Conservation (phyloP, 1,140 invertebrate species). For the Sitobion miscanthi region DNA sequence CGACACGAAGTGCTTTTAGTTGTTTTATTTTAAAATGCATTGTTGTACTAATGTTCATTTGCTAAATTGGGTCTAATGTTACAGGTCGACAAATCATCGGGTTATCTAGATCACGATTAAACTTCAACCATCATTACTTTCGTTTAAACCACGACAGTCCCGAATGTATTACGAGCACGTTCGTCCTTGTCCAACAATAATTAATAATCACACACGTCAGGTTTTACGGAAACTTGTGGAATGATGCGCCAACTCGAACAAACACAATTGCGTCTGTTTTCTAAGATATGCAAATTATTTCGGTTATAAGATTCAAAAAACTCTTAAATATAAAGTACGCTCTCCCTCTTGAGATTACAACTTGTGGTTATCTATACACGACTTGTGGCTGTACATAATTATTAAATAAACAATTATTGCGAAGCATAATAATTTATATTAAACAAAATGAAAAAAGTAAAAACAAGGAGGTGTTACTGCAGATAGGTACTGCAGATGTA, state of each 20-base stretch:
- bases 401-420: not conserved
- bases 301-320: not conserved
- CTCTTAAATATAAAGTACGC: not conserved
- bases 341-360: not conserved
- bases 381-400: not conserved
- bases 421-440: not conserved
- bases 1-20: not conserved
- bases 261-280: slow-evolving; percentile 24
- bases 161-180: not conserved
- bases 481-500: not conserved
- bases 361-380: not conserved
- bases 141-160: not conserved
- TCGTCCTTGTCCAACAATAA: not conserved
- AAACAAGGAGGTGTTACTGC: not conserved
- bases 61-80: not conserved
- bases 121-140: not conserved
- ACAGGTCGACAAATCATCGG: not conserved
- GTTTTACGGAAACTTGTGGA: not conserved
- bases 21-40: slow-evolving; percentile 19
- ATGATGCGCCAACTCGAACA: not conserved
- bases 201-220: slow-evolving; percentile 42
- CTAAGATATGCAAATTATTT: slow-evolving; percentile 22
- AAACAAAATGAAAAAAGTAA: not conserved
- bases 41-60: not conserved
- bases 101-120: slow-evolving; percentile 20